A percentile compares a stretch with the other conserved stretches of the same genome.
Conservation (phyloP, 2,113 vertebrate genomes). For the Campylomormyrus numenius region DNA sequence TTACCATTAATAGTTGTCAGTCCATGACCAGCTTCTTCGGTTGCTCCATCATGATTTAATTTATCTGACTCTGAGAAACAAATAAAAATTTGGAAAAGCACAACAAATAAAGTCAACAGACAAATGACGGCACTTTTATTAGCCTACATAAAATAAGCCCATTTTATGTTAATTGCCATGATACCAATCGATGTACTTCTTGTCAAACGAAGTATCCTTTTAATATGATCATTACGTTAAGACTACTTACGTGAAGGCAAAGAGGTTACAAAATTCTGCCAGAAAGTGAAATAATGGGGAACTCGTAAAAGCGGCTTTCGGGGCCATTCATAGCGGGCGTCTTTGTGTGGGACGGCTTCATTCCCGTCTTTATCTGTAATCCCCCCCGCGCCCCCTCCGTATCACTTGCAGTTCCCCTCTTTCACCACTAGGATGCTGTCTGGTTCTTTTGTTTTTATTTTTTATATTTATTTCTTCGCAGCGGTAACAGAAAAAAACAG, state of each 20-base stretch:
- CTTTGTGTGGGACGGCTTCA: background rate
- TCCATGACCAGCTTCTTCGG: background rate
- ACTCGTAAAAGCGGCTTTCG: background rate
- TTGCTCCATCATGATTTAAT: background rate
- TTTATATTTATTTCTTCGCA: background rate
- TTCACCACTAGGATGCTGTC: constrained; percentile 44
- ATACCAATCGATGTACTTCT: background rate
- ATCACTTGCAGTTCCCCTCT: constrained; percentile 25
- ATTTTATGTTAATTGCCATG: background rate
- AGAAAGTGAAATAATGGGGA: background rate
- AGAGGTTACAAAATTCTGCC: background rate
- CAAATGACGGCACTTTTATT: background rate
- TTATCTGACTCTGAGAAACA: background rate
- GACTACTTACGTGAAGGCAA: background rate
- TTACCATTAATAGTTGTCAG: background rate
- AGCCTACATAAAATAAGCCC: background rate
- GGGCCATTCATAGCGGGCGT: background rate
- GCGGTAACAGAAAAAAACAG: constrained; percentile 17
- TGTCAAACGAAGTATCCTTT: background rate
- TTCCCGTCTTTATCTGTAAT: background rate
- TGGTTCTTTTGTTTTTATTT: constrained; percentile 37
- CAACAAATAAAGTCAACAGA: background rate
- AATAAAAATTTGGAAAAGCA: background rate
- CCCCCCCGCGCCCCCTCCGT: background rate
- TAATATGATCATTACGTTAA: background rate